A percentile compares a stretch with the other conserved stretches of the same genome.
Evolutionary conservation across 2,888 invertebrate species (phyloP).

Genomic region (Galeruca laticollis): DNA sequence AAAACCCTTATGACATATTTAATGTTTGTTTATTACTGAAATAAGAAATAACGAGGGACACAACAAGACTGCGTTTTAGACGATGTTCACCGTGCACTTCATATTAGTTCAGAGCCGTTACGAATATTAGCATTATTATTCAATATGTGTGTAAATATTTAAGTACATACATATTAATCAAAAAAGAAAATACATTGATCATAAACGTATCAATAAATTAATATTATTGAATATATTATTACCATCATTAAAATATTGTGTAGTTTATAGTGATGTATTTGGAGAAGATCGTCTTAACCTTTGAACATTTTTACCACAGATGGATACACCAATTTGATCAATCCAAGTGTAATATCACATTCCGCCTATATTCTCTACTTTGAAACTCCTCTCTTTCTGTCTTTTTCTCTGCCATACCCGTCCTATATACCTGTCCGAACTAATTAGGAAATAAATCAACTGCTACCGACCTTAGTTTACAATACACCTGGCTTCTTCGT

Average conservation of each 20-base stretch:
- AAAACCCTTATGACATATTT: too few relatives aligned
- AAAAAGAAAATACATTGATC: too few relatives aligned
- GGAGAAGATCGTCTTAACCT: slow-evolving; percentile 1
- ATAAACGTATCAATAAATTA: too few relatives aligned
- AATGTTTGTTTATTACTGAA: too few relatives aligned
- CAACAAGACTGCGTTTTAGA: too few relatives aligned
- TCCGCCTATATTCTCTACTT: slow-evolving; percentile 58
- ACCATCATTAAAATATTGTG: background rate
- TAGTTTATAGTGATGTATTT: background rate
- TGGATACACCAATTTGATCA: slow-evolving; percentile 57
- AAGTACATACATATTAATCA: too few relatives aligned
- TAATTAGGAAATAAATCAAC: slow-evolving; percentile 67
- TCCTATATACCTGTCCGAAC: slow-evolving; percentile 66
- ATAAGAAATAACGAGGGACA: too few relatives aligned
- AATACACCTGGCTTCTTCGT: slow-evolving; percentile 50
- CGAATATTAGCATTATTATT: too few relatives aligned
- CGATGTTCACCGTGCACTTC: too few relatives aligned
- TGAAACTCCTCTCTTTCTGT: slow-evolving; percentile 23
- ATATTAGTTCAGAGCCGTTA: too few relatives aligned
- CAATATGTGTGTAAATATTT: too few relatives aligned
- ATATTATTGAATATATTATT: too few relatives aligned
- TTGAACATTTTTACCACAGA: slow-evolving; percentile 21
- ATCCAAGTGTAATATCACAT: slow-evolving; percentile 58
- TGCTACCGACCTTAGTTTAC: slow-evolving; percentile 49
- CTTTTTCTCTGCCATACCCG: slow-evolving; percentile 58